Base-by-base conservation (phyloP, 1,140 invertebrate genomes). In the Diabrotica virgifera region DNA sequence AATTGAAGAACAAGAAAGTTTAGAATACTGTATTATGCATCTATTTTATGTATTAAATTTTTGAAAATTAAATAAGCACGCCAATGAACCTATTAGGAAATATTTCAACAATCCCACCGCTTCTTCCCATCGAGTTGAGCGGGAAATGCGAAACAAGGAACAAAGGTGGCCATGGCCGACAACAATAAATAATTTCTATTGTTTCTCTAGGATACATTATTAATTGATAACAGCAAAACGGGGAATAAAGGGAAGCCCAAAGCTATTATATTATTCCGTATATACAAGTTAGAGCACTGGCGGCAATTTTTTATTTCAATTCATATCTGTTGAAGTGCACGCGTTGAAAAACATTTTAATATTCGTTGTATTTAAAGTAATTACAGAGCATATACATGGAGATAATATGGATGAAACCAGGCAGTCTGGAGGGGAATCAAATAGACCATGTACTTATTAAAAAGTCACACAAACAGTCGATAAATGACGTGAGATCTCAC, bases 91-190 rank as follows among this genome's bases (percentile, higher is more conserved):
- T 9, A 56, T 56, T 35, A 36, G 14, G 10, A 35, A 56, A 36
- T 56, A 56, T 56, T 56, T 56, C 54, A 56, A 56, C 55, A 56
- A 56, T 56, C 35, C 55, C 14, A 36, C 14, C 36, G 55, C 55
- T 56, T 36, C 4, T 56, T 36, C 35, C 10, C 14, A 56, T 36
- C 13, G 11, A 56, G 55, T 56, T 56, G 11, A 56, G 6, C 55
- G 55, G 11, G 55, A 35, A 35, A 56, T 56, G 14, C 5, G 14
- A 24, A 56, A 56, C 55, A 36, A 36, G 55, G 40, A 56, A 56
- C 55, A 56, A 37, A 56, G 36, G 55, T 56, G 55, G 14, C 14
- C 35, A n/a, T 36, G 35, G 55, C 10, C 35, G 36, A 37, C 54
- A 56, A 36, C 36, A 36, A 56, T 56, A 56, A 56, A 56, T 56